Conservation (phyloP, 2,888 invertebrate genomes). For the Monoplex corrugatus region DNA sequence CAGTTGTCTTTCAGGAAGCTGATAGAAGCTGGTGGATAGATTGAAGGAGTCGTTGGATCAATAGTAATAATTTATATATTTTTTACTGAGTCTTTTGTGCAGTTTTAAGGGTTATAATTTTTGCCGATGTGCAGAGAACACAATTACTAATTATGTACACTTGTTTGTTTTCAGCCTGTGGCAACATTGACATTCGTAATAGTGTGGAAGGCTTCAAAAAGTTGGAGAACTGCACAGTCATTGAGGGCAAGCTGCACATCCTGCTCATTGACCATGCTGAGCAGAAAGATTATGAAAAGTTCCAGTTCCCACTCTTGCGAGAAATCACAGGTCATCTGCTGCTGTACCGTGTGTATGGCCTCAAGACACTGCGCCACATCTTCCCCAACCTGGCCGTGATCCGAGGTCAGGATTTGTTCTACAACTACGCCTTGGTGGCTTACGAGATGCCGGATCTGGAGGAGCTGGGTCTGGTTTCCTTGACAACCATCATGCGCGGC, state of each 20-base stretch:
- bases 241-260: conserved; percentile 95
- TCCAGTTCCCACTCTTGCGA: conserved; percentile 90
- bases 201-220: conserved; percentile 61
- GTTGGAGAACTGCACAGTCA: conserved; percentile 91
- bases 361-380: conserved; percentile 90
- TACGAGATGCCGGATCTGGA: conserved; percentile 88
- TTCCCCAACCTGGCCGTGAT: conserved; percentile 98
- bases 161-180: conserved; percentile 66
- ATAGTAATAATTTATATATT: too few species aligned
- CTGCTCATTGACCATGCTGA: conserved; percentile 89
- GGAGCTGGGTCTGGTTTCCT: conserved; percentile 87
- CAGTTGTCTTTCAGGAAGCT: too few species aligned
- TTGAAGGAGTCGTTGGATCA: too few species aligned
- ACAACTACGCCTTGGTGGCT: conserved; percentile 92
- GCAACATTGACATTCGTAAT: conserved; percentile 69
- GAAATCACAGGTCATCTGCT: conserved; percentile 96
- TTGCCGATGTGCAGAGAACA: too few species aligned
- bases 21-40: too few species aligned
- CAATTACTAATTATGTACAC: too few species aligned
- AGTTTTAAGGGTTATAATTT: too few species aligned
- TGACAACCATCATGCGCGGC: conserved; percentile 89
- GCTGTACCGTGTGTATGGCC: conserved; percentile 90
- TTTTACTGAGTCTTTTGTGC: too few species aligned
- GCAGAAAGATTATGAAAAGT: conserved; percentile 85
- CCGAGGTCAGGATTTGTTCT: conserved; percentile 91